Conservation (phyloP, 1,140 invertebrate genomes). For the Achatina immaculata region DNA sequence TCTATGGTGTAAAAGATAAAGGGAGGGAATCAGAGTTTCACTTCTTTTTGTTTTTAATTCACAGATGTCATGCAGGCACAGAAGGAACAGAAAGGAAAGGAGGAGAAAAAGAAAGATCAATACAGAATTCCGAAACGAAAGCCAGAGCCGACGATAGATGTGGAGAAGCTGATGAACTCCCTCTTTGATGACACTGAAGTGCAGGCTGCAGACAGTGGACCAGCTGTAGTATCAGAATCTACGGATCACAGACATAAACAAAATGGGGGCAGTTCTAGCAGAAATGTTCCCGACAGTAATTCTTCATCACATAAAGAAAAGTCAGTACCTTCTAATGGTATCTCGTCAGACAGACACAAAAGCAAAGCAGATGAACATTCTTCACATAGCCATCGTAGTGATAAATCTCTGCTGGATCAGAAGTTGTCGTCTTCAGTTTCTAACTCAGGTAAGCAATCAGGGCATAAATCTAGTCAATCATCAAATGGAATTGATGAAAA, state of each 20-base stretch:
- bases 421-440: not conserved
- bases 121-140: slow-evolving; percentile 32
- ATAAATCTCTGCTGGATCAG: not conserved
- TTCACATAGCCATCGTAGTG: not conserved
- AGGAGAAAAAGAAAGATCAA: slow-evolving; percentile 2
- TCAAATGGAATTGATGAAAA: not conserved
- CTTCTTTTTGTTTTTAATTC: not conserved
- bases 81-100: slow-evolving; percentile 17
- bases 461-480: not conserved
- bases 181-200: slow-evolving; percentile 33
- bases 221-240: not conserved
- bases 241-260: not conserved
- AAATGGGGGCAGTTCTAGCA: not conserved
- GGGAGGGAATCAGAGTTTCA: not conserved
- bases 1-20: not conserved
- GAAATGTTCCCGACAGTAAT: not conserved
- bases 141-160: not conserved
- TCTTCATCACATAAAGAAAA: not conserved
- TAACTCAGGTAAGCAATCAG: not conserved
- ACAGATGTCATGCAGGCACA: not conserved
- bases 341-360: not conserved
- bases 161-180: slow-evolving; percentile 26
- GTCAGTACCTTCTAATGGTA: not conserved
- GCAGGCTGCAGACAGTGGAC: not conserved
- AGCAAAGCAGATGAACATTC: slow-evolving; percentile 9